Evolutionary conservation across 1,140 invertebrate genomes (phyloP).

Genomic region (Camponotus pennsylvanicus): DNA sequence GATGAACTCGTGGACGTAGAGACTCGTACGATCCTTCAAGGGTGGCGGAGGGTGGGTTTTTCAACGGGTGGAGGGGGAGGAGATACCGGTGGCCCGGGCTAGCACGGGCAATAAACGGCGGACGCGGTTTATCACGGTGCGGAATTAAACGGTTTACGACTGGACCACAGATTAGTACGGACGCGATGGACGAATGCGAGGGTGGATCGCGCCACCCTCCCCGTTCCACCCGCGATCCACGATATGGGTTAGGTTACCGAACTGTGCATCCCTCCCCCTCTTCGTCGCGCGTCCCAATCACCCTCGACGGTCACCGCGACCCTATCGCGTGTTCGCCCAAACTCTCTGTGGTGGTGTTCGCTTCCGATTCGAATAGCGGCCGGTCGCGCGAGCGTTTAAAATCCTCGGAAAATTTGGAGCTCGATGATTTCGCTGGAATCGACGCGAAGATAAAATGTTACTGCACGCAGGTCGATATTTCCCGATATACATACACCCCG

Average conservation of each 20-base stretch:
- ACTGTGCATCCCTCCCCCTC: background rate
- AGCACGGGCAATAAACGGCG: constrained; percentile 78
- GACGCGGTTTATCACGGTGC: constrained; percentile 85
- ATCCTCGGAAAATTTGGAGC: constrained; percentile 56
- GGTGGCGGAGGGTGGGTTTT: constrained; percentile 17
- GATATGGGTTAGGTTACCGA: constrained; percentile 60
- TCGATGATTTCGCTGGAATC: constrained; percentile 53
- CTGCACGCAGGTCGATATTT: constrained; percentile 41
- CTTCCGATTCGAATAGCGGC: constrained; percentile 49
- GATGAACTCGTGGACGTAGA: constrained; percentile 73
- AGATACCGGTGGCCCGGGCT: constrained; percentile 44
- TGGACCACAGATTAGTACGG: constrained; percentile 85
- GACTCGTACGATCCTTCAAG: constrained; percentile 22
- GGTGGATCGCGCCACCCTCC: constrained; percentile 64
- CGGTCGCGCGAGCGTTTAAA: constrained; percentile 33
- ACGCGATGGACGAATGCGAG: constrained; percentile 82
- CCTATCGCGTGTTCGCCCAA: constrained; percentile 50
- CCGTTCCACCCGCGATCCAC: background rate
- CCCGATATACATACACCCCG: background rate
- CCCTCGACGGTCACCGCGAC: constrained; percentile 7
- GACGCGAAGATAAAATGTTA: constrained; percentile 54
- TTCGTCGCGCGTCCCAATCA: constrained; percentile 2
- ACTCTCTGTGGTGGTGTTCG: constrained; percentile 41
- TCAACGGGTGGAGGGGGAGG: background rate
- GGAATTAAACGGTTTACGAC: constrained; percentile 86